Evolutionary conservation across 1,140 invertebrate species (phyloP).

Genomic region (Hyposmocoma kahamanoa): DNA sequence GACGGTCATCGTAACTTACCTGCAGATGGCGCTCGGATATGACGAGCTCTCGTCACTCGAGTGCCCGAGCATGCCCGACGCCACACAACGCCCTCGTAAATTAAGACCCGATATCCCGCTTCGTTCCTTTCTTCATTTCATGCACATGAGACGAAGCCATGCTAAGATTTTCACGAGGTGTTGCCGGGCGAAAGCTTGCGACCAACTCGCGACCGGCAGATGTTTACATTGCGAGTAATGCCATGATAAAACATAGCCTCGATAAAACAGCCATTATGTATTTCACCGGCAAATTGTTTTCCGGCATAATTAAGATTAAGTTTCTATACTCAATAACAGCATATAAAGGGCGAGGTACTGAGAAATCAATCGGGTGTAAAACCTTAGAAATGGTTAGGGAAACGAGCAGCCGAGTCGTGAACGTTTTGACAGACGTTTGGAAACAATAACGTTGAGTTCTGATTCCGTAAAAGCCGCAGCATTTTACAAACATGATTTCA

Average conservation of each 20-base stretch:
- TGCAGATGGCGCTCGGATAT: conserved; percentile 57
- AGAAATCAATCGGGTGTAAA: conserved; percentile 36
- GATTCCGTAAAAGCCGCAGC: conserved; percentile 7
- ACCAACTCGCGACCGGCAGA: conserved; percentile 29
- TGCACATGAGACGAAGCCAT: conserved; percentile 30
- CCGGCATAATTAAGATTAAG: conserved; percentile 55
- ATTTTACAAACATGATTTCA: conserved; percentile 15
- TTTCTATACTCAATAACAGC: conserved; percentile 48
- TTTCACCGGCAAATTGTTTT: conserved; percentile 44
- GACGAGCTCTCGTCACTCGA: conserved; percentile 19
- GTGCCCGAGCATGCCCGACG: conserved; percentile 14
- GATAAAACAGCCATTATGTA: conserved; percentile 30
- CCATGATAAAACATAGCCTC: conserved; percentile 39
- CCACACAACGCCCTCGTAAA: conserved; percentile 58
- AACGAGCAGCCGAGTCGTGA: conserved; percentile 29
- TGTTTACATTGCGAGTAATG: conserved; percentile 36
- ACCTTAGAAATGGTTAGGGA: conserved; percentile 35
- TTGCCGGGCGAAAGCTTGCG: background rate
- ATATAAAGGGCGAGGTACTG: conserved; percentile 14
- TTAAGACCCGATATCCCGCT: conserved; percentile 51
- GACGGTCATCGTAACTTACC: conserved; percentile 44
- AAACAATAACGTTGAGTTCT: conserved; percentile 24
- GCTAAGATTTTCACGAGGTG: too few species aligned
- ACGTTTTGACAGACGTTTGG: conserved; percentile 37
- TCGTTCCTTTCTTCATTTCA: conserved; percentile 52